phyloP scores from a whole-genome alignment of 2,113 vertebrate species.

The Trochalopteron elliotii region DNA sequence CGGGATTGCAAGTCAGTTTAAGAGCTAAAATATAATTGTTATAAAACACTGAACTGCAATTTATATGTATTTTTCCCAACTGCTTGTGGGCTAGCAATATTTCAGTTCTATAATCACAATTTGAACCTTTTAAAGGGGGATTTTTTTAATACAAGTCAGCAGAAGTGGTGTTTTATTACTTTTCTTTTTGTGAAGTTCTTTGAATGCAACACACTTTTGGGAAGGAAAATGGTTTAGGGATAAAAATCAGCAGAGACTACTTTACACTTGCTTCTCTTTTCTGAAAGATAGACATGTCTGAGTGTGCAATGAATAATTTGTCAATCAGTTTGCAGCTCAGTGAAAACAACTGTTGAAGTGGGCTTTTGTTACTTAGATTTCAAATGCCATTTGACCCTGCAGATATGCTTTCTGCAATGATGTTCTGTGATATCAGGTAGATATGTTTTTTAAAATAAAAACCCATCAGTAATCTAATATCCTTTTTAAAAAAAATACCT shows the following conservation, averaged over 20 bases:
- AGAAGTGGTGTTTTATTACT: conserved; percentile 3
- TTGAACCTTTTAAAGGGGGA: neutral
- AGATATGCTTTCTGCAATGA: neutral
- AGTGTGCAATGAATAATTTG: neutral
- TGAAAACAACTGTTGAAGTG: neutral
- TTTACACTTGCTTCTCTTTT: neutral
- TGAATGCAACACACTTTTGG: neutral
- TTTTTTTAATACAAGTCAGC: conserved; percentile 2
- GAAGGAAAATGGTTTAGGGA: neutral
- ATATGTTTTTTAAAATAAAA: neutral
- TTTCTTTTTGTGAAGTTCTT: conserved; percentile 9
- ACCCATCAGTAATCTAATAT: neutral
- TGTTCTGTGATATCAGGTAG: neutral
- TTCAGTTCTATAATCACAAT: conserved; percentile 46
- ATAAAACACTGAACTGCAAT: neutral
- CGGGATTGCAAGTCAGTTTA: neutral
- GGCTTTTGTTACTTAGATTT: neutral
- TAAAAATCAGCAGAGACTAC: conserved; percentile 12
- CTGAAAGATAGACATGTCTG: neutral
- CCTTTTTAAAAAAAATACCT: neutral
- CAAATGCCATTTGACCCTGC: neutral
- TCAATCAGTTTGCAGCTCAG: neutral
- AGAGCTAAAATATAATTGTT: conserved; percentile 53
- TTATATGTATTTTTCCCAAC: conserved; percentile 35
- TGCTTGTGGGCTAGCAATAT: neutral